Percentiles rank a stretch among this genome's conserved stretches.
These are phyloP conservation scores for Sphaerophoria rueppellii DNA, from an alignment of 2,888 invertebrate species.

Conservation along the genomic window DNA sequence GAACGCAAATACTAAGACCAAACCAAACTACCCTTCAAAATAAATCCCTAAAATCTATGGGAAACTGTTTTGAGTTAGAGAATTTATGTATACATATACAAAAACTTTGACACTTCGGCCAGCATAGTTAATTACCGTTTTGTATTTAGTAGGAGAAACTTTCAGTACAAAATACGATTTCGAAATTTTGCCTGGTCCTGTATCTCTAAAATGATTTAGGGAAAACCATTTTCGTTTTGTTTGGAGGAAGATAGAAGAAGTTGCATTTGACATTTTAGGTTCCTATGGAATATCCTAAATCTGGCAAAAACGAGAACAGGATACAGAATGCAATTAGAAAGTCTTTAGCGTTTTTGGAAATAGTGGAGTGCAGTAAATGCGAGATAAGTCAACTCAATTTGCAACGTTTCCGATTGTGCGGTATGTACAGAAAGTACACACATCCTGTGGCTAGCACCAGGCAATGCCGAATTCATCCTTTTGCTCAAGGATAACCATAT, in stretches of 20 bases:
- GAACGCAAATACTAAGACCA: background rate
- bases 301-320: background rate
- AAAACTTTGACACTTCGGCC: constrained; percentile 41
- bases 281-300: background rate
- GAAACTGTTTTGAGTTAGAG: background rate
- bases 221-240: constrained; percentile 13
- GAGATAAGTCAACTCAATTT: constrained; percentile 64
- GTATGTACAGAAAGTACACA: constrained; percentile 14
- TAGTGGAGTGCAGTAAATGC: constrained; percentile 21
- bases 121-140: constrained; percentile 67
- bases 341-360: constrained; percentile 39
- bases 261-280: background rate
- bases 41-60: constrained; percentile 1
- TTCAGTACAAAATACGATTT: constrained; percentile 61
- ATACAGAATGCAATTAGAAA: constrained; percentile 58
- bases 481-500: constrained; percentile 3
- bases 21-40: background rate
- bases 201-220: constrained; percentile 17
- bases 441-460: constrained; percentile 18
- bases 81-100: background rate
- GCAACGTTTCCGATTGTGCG: constrained; percentile 43
- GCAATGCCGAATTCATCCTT: background rate
- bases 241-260: background rate
- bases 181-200: constrained; percentile 16
- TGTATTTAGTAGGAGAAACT: constrained; percentile 59